A percentile compares a stretch with the other conserved stretches of the same genome.
Conservation (phyloP, 2,797 vertebrate species). For the Poecilia velifera region DNA sequence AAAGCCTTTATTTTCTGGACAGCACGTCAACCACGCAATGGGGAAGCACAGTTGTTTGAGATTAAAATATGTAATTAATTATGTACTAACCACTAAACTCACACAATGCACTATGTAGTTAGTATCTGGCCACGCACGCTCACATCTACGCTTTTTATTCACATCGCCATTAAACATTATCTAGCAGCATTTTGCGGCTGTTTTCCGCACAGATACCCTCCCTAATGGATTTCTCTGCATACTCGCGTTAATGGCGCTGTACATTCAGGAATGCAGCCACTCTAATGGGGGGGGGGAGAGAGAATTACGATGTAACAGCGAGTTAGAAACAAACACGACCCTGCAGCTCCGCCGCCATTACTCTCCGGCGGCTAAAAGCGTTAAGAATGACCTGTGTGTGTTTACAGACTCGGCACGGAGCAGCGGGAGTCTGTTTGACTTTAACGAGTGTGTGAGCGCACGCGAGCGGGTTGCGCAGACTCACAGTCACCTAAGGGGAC, state of each 20-base stretch:
- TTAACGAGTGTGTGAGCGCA: slow-evolving; percentile 63
- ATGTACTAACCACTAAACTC: slow-evolving; percentile 2
- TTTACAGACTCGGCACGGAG: slow-evolving; percentile 67
- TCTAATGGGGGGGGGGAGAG: slow-evolving; percentile 6
- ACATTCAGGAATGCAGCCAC: slow-evolving; percentile 50
- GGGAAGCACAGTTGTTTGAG: not conserved
- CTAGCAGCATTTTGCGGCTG: slow-evolving; percentile 36
- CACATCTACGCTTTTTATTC: slow-evolving; percentile 37
- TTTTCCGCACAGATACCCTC: slow-evolving; percentile 40
- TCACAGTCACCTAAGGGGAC: slow-evolving; percentile 42
- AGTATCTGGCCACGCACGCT: not conserved
- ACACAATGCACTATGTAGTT: not conserved
- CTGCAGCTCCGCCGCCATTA: slow-evolving; percentile 52
- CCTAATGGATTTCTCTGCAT: slow-evolving; percentile 54
- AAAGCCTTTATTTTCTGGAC: not conserved
- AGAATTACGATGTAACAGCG: slow-evolving; percentile 49
- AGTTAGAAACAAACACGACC: slow-evolving; percentile 71
- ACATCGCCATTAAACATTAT: slow-evolving; percentile 57
- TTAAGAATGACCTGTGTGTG: slow-evolving; percentile 63
- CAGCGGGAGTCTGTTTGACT: slow-evolving; percentile 66
- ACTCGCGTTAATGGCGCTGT: slow-evolving; percentile 46
- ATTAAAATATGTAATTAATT: slow-evolving; percentile 9
- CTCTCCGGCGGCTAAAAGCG: slow-evolving; percentile 52
- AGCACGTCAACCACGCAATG: not conserved
- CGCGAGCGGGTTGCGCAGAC: not conserved